phyloP scores from a whole-genome alignment of 2,113 vertebrate species.

The Pluvianellus socialis region DNA sequence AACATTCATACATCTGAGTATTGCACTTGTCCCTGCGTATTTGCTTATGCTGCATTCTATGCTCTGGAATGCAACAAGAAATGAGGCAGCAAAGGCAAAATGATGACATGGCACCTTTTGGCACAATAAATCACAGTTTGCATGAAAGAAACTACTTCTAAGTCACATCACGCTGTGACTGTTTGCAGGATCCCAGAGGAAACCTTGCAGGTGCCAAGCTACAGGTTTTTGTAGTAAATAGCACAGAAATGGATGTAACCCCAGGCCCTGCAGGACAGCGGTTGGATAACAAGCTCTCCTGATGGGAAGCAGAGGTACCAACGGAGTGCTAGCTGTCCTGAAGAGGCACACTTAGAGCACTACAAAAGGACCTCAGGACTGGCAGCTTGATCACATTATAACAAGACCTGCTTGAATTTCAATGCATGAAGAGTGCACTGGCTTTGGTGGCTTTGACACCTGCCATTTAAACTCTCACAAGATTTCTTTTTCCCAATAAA shows the following conservation, averaged over 20 bases:
- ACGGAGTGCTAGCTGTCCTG: background rate
- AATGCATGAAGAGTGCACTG: background rate
- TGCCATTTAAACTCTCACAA: background rate
- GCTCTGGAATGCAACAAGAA: background rate
- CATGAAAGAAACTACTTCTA: background rate
- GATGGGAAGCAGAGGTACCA: background rate
- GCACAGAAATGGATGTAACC: background rate
- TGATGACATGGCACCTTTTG: background rate
- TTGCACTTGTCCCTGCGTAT: too few relatives aligned
- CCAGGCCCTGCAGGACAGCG: accelerated
- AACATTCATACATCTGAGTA: background rate
- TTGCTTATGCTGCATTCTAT: background rate
- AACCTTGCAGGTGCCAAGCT: background rate
- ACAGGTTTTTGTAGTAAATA: background rate
- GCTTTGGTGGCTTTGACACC: background rate
- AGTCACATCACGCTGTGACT: background rate
- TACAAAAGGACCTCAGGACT: background rate
- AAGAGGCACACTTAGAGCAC: background rate
- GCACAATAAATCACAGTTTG: background rate
- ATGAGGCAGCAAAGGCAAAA: background rate
- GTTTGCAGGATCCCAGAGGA: background rate
- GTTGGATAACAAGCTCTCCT: background rate
- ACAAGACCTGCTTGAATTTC: background rate
- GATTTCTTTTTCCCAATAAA: background rate
- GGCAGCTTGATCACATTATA: background rate